Base-by-base conservation (phyloP, 2,888 invertebrate genomes). In the Spodoptera littoralis region DNA sequence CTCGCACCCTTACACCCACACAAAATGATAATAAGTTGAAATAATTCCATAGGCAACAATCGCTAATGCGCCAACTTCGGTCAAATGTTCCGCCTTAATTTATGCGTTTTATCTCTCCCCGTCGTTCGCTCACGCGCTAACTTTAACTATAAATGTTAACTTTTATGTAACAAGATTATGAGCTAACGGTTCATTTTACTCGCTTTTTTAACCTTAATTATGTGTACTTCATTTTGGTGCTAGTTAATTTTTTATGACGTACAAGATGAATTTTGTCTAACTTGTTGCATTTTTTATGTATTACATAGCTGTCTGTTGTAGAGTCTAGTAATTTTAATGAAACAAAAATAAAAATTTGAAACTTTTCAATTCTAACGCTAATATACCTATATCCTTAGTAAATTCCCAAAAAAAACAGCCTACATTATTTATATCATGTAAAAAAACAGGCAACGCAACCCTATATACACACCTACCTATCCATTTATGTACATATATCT, bases 11-110 rank as follows among this genome's bases (percentile, higher is more conserved):
- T 49, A 54, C 69, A 6, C 65, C 36, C 71, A 79, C 76, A 80
- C 73, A 79, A 81, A 85, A 84, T 80, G 80, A 84, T 84, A 83
- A 84, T 82, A 82, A 84, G 81, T 82, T 79, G 63, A 68, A 84
- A 86, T 86, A 81, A 65, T 83, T 79, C 76, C 73, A 74, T 70
- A 60, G 68, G 75, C 65, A 70, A 75, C 81, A 79, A 79, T 79
- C 82, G 82, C 79, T 88, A 87, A 89, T 84, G 87, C 77, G 61
- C 69, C 56, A 88, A 89, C 80, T 89, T 89, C 63, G 81, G 86
- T 88, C 86, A 87, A 85, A 85, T 79, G 82, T 82, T 85, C 81
- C 84, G 84, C 82, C 74, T 63, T 81, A 86, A 87, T 86, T 89
- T 88, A 87, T 85, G 78, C 80, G 77, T 84, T 87, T 88, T 89